Conservation (phyloP, 1,140 invertebrate species). For the Triops longicaudatus region DNA sequence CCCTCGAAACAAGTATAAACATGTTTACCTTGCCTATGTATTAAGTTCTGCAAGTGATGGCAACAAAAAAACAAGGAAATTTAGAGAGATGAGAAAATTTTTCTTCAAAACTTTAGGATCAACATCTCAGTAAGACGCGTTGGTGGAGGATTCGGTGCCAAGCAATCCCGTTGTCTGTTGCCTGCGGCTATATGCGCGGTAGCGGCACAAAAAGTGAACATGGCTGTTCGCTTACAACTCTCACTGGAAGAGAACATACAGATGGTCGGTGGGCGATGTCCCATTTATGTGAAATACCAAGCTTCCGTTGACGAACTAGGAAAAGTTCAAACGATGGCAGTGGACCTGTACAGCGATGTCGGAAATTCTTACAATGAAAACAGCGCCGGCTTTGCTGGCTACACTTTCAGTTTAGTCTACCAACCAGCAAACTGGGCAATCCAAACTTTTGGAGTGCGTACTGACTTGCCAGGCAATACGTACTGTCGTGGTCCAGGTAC, state of each 20-base stretch:
- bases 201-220: slow-evolving; percentile 36
- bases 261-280: not conserved
- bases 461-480: slow-evolving; percentile 54
- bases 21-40: too few relatives aligned
- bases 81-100: too few relatives aligned
- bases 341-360: not conserved
- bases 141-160: slow-evolving; percentile 20
- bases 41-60: too few relatives aligned
- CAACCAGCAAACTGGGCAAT: not conserved
- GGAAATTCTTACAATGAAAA: slow-evolving; percentile 5
- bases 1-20: slow-evolving; percentile 34
- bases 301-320: not conserved
- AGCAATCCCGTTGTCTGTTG: slow-evolving; percentile 26
- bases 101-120: slow-evolving; percentile 12
- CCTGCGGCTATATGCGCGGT: slow-evolving; percentile 35
- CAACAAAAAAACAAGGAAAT: too few relatives aligned
- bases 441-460: slow-evolving; percentile 32
- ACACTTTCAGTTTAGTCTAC: not conserved
- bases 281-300: slow-evolving; percentile 9
- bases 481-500: slow-evolving; percentile 51
- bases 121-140: slow-evolving; percentile 22
- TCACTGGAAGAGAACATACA: slow-evolving; percentile 28
- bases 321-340: not conserved
- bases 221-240: slow-evolving; percentile 33
- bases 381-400: slow-evolving; percentile 22